These are phyloP conservation scores for Listronotus oregonensis DNA, from an alignment of 1,140 invertebrate genomes.

Conservation along the genomic window DNA sequence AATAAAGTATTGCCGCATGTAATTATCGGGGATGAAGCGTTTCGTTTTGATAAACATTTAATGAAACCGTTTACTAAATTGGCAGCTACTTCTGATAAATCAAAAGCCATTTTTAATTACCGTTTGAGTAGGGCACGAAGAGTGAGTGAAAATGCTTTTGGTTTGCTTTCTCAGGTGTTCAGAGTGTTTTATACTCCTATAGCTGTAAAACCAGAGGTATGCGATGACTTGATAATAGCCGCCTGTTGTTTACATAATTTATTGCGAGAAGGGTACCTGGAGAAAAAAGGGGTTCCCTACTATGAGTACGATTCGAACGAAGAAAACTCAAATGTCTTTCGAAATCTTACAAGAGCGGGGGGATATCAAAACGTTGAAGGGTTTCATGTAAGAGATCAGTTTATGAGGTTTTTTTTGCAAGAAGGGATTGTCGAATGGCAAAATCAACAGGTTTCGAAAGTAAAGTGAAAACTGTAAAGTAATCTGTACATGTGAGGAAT, in stretches of 20 bases:
- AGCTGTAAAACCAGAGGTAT: slow-evolving; percentile 46
- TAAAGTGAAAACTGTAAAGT: too few relatives aligned
- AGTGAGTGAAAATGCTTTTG: slow-evolving; percentile 46
- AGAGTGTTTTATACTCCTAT: slow-evolving; percentile 50
- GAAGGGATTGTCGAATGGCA: slow-evolving; percentile 25
- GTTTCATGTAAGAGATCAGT: slow-evolving; percentile 19
- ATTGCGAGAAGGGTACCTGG: slow-evolving; percentile 28
- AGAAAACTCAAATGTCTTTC: slow-evolving; percentile 5
- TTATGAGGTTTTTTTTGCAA: slow-evolving; percentile 20
- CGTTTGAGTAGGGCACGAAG: slow-evolving; percentile 51
- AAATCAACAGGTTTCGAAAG: neutral
- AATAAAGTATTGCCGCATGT: slow-evolving; percentile 25
- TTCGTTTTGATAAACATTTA: slow-evolving; percentile 21
- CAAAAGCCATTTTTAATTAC: slow-evolving; percentile 58
- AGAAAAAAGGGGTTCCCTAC: neutral
- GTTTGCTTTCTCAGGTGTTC: slow-evolving; percentile 52
- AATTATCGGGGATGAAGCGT: slow-evolving; percentile 31
- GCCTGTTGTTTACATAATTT: slow-evolving; percentile 44
- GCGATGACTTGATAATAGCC: slow-evolving; percentile 46
- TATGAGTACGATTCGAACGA: too few relatives aligned
- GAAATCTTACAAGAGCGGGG: slow-evolving; percentile 22
- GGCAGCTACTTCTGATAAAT: slow-evolving; percentile 1
- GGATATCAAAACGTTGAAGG: slow-evolving; percentile 29
- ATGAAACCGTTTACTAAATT: neutral
- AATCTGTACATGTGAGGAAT: too few relatives aligned